Percentiles rank a stretch among this genome's conserved stretches.
These are phyloP conservation scores for Phrynosoma platyrhinos DNA, from an alignment of 2,113 vertebrate species.

Conservation along the genomic window DNA sequence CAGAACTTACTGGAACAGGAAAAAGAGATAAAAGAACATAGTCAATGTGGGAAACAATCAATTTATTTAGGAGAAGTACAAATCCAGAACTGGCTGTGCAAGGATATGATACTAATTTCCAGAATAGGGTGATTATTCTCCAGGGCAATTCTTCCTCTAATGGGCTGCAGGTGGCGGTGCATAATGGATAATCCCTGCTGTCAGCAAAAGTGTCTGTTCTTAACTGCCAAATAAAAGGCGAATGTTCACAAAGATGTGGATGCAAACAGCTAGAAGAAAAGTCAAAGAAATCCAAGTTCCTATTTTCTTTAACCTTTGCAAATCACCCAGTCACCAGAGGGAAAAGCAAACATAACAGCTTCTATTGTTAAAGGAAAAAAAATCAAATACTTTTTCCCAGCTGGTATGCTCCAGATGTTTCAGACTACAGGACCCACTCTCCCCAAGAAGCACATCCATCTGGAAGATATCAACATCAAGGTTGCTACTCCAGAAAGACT, in stretches of 20 bases:
- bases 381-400: neutral
- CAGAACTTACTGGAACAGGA: neutral
- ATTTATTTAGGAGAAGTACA: neutral
- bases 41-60: neutral
- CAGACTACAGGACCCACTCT: neutral
- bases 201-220: neutral
- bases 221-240: conserved; percentile 8
- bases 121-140: conserved; percentile 1
- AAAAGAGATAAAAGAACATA: neutral
- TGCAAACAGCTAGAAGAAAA: neutral
- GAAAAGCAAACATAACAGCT: neutral
- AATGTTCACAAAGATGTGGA: neutral
- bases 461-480: neutral
- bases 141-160: conserved; percentile 29
- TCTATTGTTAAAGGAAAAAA: too few relatives aligned
- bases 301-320: neutral
- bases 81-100: neutral
- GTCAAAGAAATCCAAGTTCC: neutral
- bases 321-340: neutral
- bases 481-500: too few relatives aligned
- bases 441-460: neutral
- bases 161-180: conserved; percentile 33
- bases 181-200: conserved; percentile 14
- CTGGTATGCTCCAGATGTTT: neutral
- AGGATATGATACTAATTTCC: conserved; percentile 14